Conservation (phyloP, 2,797 vertebrate species). For the Scolopax bukidnonensis region DNA sequence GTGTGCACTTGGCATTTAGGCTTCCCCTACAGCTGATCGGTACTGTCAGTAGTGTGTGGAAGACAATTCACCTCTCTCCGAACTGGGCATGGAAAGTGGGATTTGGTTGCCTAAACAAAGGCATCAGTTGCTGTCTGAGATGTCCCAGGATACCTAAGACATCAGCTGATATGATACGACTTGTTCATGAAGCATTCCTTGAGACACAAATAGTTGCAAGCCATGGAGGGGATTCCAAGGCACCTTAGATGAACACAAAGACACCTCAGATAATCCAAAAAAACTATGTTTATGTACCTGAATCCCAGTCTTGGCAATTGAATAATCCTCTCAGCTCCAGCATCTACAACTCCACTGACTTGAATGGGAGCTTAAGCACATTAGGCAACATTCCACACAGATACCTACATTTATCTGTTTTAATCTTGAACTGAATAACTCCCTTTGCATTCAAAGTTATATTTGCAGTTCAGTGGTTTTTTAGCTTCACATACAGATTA, state of each 20-base stretch:
- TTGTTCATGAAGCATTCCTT: rapidly evolving
- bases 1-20: neutral
- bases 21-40: rapidly evolving
- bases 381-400: neutral
- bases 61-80: neutral
- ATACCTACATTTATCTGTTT: neutral
- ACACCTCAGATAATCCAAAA: neutral
- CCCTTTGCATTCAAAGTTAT: neutral
- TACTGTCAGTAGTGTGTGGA: neutral
- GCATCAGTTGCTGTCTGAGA: neutral
- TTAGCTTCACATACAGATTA: neutral
- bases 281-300: neutral
- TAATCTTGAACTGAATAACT: neutral
- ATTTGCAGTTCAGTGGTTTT: neutral
- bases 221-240: neutral
- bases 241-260: neutral
- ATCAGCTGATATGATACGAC: neutral
- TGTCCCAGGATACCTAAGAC: neutral
- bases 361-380: neutral
- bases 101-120: neutral
- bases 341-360: neutral
- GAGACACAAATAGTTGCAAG: neutral
- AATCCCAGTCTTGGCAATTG: neutral
- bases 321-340: neutral
- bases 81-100: neutral